Percentiles rank a stretch among this genome's conserved stretches.
phyloP scores from a whole-genome alignment of 2,888 invertebrate genomes.

The Euzophera pinguis region DNA sequence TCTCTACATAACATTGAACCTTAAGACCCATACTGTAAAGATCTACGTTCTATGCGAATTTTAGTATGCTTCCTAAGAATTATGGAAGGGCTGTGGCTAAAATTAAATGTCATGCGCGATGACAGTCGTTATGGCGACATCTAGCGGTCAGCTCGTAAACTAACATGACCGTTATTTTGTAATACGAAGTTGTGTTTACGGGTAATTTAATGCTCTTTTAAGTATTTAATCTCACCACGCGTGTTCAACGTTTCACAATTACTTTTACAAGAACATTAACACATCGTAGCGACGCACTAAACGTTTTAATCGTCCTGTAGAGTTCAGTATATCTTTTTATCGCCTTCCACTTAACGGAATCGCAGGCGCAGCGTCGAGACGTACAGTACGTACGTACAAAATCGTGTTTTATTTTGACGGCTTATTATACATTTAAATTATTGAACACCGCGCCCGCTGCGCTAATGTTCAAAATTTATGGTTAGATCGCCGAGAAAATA shows the following conservation, averaged over 20 bases:
- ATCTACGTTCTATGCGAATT: conserved; percentile 7
- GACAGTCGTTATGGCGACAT: conserved; percentile 57
- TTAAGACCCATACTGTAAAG: conserved; percentile 19
- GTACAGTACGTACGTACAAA: conserved; percentile 21
- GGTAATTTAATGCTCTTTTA: too few relatives aligned
- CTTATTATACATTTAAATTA: conserved; percentile 30
- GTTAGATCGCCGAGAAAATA: conserved; percentile 22
- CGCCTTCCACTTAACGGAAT: conserved; percentile 19
- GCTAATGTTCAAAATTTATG: conserved; percentile 33
- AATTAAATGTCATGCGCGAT: conserved; percentile 63
- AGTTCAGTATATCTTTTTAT: conserved; percentile 19
- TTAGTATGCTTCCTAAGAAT: conserved; percentile 5
- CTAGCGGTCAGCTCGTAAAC: conserved; percentile 42
- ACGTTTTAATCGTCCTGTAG: conserved; percentile 16
- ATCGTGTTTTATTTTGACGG: conserved; percentile 35
- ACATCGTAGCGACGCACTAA: conserved; percentile 20
- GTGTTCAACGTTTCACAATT: too few relatives aligned
- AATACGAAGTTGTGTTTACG: neutral
- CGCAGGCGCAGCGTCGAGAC: conserved; percentile 13
- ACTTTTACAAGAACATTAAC: conserved; percentile 16
- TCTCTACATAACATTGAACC: conserved; percentile 23
- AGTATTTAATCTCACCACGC: too few relatives aligned
- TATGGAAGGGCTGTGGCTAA: conserved; percentile 26
- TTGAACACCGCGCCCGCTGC: conserved; percentile 25
- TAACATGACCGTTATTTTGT: conserved; percentile 18